Base-by-base conservation (phyloP, 37 sponge, comb jelly and placozoan genomes). In the Aphrocallistes beatrix region DNA sequence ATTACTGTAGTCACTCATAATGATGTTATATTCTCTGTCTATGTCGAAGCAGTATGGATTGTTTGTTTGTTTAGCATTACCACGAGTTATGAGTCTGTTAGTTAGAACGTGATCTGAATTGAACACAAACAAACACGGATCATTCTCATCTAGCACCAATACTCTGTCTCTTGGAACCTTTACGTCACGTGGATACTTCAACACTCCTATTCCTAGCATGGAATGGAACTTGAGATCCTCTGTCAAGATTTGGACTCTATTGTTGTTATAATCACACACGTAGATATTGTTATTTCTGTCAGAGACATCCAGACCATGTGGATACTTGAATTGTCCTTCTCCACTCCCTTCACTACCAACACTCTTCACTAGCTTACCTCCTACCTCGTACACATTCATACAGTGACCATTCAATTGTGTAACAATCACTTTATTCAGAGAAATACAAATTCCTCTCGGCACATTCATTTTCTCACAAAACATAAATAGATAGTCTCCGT, bases 111-210 rank as follows among this genome's bases (percentile, higher is more conserved):
- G 75, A 19, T 60, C 75, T 60, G 75, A 60, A 60, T 60, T 60
- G n/a, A 60, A 60, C 75, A 60, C 75, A 28, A 60, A 60, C 75
- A 60, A 25, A 60, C 75, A 60, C 75, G 34, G 34, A 13, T 60
- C 75, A 28, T 30, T 60, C 10, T 30, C 10, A 60, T 60, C 75
- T 13, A 60, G n/a, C 75, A 60, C 75, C 10, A 60, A 60, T 6
- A 60, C 75, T 28, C n/a, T 60, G 75, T 60, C n/a, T 60, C 75
- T 19, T 60, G 10, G 10, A 60, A 28, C 34, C n/a, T 60, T 60
- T 6, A 60, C 75, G 21, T 60, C 75, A 19, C 75, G 75, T 13
- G 75, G 75, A 25, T 19, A 60, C n/a, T 60, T 60, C 10, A 60
- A 60, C 8, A 60, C 8, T 8, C 21, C 8, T 60, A 25, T 28